Conservation (phyloP, 2,113 vertebrate genomes). For the Tachysurus fulvidraco region DNA sequence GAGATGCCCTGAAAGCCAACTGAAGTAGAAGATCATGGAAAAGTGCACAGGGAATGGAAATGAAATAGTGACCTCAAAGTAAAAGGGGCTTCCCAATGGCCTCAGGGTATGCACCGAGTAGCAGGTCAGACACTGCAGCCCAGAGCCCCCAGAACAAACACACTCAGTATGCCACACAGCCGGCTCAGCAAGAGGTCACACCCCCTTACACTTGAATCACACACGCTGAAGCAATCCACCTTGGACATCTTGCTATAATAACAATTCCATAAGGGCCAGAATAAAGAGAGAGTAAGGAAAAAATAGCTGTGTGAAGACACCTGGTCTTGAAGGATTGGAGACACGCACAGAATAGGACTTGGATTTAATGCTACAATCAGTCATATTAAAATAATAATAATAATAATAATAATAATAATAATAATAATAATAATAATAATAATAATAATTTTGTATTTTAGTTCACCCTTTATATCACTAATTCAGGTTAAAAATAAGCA, state of each 20-base stretch:
- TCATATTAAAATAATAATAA: not conserved
- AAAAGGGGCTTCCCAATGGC: conserved; percentile 25
- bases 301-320: conserved; percentile 2
- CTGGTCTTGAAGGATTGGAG: conserved; percentile 8
- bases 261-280: conserved; percentile 31
- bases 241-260: conserved; percentile 44
- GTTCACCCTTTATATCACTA: not conserved
- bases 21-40: conserved; percentile 35
- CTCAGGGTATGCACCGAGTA: conserved; percentile 38
- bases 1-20: conserved; percentile 36
- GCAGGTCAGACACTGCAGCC: conserved; percentile 13
- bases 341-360: not conserved
- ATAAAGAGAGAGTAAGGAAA: conserved; percentile 27
- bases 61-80: conserved; percentile 24
- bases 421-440: not conserved
- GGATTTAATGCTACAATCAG: not conserved
- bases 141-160: conserved; percentile 36
- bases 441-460: not conserved
- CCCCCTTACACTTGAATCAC: conserved; percentile 20
- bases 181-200: conserved; percentile 31
- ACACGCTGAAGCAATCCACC: conserved; percentile 31
- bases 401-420: not conserved
- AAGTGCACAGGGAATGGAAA: conserved; percentile 38
- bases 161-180: conserved; percentile 40
- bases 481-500: not conserved